Evolutionary conservation across 2,113 vertebrate species (phyloP).

Genomic region (Phylloscopus trochiloides): DNA sequence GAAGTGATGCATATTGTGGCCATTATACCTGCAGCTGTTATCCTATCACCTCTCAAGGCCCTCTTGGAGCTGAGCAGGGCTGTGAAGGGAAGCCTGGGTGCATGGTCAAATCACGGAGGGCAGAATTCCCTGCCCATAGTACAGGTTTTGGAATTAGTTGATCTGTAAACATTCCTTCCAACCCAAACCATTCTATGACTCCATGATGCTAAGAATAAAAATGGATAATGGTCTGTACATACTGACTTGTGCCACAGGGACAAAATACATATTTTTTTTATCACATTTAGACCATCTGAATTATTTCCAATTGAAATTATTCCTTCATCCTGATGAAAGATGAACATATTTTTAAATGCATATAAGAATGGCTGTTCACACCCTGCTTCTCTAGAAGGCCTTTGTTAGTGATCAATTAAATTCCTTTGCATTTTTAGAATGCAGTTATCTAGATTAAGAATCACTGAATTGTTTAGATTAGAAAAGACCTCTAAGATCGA

Average conservation of each 20-base stretch:
- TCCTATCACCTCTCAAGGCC: neutral
- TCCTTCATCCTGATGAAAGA: neutral
- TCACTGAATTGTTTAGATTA: neutral
- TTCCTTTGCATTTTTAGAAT: neutral
- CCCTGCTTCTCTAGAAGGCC: neutral
- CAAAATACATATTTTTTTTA: neutral
- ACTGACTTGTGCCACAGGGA: neutral
- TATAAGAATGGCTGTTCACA: fast-evolving
- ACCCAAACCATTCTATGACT: neutral
- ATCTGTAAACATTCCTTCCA: neutral
- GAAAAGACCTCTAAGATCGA: fast-evolving
- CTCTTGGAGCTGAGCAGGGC: neutral
- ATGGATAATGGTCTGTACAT: fast-evolving
- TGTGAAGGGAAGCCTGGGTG: fast-evolving
- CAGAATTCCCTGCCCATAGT: neutral
- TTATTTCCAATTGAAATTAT: neutral
- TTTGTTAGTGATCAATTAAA: neutral
- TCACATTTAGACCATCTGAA: neutral
- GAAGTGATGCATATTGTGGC: neutral
- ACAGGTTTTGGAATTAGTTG: neutral
- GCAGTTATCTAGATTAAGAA: neutral
- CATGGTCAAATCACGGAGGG: neutral
- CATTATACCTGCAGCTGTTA: neutral
- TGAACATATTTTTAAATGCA: fast-evolving
- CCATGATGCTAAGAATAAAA: neutral